These are phyloP conservation scores for Chrysemys picta DNA, from an alignment of 2,113 vertebrate species.

Conservation along the genomic window DNA sequence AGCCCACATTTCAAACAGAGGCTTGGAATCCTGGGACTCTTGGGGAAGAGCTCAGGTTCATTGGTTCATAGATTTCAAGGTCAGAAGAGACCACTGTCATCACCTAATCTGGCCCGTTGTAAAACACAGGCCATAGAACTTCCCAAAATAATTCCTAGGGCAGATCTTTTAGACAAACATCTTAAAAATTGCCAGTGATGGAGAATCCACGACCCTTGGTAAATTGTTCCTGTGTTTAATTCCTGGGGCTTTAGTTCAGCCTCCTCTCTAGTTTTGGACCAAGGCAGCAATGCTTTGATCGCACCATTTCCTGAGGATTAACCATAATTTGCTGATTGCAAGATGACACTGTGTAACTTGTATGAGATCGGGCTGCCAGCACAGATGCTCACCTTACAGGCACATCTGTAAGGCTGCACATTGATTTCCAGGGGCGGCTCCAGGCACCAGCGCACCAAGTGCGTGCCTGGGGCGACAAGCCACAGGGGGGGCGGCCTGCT, in stretches of 20 bases:
- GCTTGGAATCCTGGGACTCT: neutral
- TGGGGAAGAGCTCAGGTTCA: neutral
- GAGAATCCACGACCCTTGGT: neutral
- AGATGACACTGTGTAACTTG: neutral
- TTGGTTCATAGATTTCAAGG: neutral
- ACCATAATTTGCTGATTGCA: neutral
- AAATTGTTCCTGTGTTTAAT: neutral
- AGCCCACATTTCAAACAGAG: fast-evolving
- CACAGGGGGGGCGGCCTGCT: too few species aligned
- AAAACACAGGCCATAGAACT: neutral
- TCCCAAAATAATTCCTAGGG: neutral
- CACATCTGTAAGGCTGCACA: neutral
- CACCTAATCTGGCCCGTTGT: neutral
- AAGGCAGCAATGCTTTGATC: neutral
- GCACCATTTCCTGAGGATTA: neutral
- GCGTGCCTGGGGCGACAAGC: too few species aligned
- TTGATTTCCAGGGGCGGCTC: neutral
- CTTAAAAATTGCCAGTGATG: neutral
- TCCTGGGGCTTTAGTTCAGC: neutral
- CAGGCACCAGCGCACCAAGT: too few species aligned
- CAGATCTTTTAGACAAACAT: neutral
- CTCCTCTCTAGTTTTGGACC: neutral
- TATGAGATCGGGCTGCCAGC: neutral
- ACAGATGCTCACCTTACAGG: neutral
- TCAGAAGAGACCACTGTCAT: neutral